Evolutionary conservation across 30 jellyfish, hydroid and myxozoan genomes (phyloP), one percentile per base, ranked within the genome.

Genomic region (Cassiopea andromeda): DNA sequence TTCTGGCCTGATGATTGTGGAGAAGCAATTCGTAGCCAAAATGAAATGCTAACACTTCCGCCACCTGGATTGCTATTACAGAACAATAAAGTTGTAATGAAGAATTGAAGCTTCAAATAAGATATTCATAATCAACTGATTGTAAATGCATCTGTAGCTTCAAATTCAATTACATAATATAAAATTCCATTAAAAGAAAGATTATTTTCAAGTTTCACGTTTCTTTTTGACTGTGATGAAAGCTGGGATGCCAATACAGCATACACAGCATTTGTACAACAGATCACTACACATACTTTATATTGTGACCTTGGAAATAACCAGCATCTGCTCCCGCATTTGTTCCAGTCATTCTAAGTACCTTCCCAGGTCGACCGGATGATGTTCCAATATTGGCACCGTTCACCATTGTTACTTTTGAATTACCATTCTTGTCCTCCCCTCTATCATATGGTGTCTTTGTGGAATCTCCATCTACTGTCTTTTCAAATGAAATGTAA

Each of bases 251-350:
- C 38, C 38, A 27, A 27, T 27, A 27, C 38, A 27, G 38, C 38
- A 27, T 27, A 27, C 38, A 27, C 38, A 27, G 38, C 38, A 0
- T 27, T 27, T 0, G 38, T 27, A 27, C 38, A 0, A 27, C 38
- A 27, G 38, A 27, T 27, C 0, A 0, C 38, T 27, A 27, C n/a
- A 70, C 85, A 13, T 69, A 87, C 94, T 87, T 87, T 44, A 87
- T 7, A 8, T 7, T 48, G 58, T 87, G 89, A 2, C 1, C 47
- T 1, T 69, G 7, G 19, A 87, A 87, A 80, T 61, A 44, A 10
- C 94, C 94, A 60, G 67, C 79, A 66, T 16, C 46, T 13, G 94
- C 94, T 1, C 94, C 88, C 15, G 94, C 94, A 44, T 77, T 87
- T 48, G 94, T 76, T 38, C 94, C 94, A 64, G 12, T 12, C 44